Conservation (phyloP, 53 echinoderm and acorn worm genomes). For the Hippasteria phrygiana region DNA sequence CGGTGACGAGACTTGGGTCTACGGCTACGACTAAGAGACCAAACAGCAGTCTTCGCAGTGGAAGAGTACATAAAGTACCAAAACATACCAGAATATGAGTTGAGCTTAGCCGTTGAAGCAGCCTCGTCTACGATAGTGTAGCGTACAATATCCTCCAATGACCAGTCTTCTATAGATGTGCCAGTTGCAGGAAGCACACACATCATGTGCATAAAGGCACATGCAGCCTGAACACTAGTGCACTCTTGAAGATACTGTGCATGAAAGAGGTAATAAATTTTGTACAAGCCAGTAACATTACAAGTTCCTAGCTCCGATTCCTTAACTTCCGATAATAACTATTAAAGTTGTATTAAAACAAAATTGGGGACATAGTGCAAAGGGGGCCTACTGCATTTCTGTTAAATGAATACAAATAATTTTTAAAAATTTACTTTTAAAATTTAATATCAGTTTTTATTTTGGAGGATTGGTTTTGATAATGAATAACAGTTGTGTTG, state of each 20-base stretch:
- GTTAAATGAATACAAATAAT: neutral
- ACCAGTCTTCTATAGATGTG: neutral
- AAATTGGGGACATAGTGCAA: too few relatives aligned
- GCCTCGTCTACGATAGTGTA: neutral
- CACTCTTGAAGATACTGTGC: conserved; percentile 19
- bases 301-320: neutral
- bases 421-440: neutral
- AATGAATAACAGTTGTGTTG: neutral
- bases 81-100: conserved; percentile 14
- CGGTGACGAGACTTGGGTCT: too few relatives aligned
- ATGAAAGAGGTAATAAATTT: neutral
- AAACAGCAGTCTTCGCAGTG: too few relatives aligned
- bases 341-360: too few relatives aligned
- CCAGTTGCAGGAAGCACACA: neutral
- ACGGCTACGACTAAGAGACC: too few relatives aligned
- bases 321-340: neutral
- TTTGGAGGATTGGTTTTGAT: neutral
- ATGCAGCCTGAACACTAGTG: conserved; percentile 3
- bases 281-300: neutral
- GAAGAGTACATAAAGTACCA: too few relatives aligned
- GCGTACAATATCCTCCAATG: neutral
- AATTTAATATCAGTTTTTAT: neutral
- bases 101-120: neutral
- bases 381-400: too few relatives aligned
- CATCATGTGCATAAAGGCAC: conserved; percentile 49